phyloP scores from a whole-genome alignment of 2,797 vertebrate genomes.

The Artibeus jamaicensis region DNA sequence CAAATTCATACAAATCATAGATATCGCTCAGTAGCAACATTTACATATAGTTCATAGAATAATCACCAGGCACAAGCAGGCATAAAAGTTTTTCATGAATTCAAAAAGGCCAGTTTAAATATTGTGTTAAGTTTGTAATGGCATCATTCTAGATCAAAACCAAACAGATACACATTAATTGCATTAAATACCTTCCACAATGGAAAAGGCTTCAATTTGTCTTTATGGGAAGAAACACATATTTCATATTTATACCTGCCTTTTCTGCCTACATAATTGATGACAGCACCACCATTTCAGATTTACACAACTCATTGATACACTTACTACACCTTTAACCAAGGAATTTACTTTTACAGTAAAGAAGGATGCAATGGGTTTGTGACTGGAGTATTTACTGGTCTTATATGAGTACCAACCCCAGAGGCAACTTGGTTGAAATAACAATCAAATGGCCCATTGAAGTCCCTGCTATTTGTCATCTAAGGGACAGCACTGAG shows the following conservation, averaged over 20 bases:
- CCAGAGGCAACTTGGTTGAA: background rate
- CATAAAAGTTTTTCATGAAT: background rate
- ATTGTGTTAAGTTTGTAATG: background rate
- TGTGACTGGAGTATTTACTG: background rate
- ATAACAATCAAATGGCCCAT: background rate
- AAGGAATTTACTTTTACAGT: background rate
- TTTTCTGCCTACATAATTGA: background rate
- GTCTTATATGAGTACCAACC: background rate
- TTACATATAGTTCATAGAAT: background rate
- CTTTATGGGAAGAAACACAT: background rate
- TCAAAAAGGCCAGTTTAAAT: background rate
- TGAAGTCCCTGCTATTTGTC: background rate
- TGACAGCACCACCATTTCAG: background rate
- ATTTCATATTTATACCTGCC: background rate
- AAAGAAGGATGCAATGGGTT: background rate
- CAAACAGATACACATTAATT: background rate
- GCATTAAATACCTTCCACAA: background rate
- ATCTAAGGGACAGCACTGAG: background rate
- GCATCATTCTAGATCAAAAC: background rate
- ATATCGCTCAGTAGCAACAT: background rate
- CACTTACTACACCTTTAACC: background rate
- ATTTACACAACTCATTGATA: background rate
- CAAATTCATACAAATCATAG: background rate
- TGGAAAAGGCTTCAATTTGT: background rate
- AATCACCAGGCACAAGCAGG: background rate